Evolutionary conservation across 2,888 invertebrate species (phyloP), one percentile per base, ranked within the genome.

Genomic region (Drosophila differens): DNA sequence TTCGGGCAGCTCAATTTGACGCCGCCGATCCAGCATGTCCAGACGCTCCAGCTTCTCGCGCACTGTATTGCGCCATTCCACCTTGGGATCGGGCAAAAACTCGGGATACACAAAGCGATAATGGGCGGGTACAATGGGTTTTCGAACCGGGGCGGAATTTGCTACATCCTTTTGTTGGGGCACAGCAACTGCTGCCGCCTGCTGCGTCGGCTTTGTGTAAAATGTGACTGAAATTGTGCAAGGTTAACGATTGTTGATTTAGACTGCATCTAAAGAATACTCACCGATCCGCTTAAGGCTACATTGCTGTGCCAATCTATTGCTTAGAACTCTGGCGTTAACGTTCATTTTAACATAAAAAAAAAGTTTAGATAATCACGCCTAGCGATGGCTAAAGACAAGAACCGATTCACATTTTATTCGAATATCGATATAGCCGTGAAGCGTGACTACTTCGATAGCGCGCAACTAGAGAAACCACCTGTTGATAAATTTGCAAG

Each of bases 1-100:
- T 93, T 99, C 99, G 0, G 99, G 99, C 78, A 99, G 96, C 91
- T 97, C 96, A 76, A 99, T 95, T 74, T 96, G 94, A 5, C 85
- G 87, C 0, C 93, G 91, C 69, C 99, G 95, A 70, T 96, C 95
- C 37, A 99, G 92, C 99, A 99, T 99, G 92, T 99, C 99, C 74
- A 94, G 94, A 71, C 99, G 95, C 92, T 99, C 99, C 22, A 99
- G 93, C 92, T 96, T 97, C 92, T 99, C 99, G 65, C 97, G 94
- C 0, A 98, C 93, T 14, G 94, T 91, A 93, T 99, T 98, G 70
- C 99, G 95, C 94, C 95, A 96, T 89, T 95, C 94, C 2, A 96
- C 94, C 83, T 96, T 96, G 0, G 98, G 97, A 92, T 97, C 96
- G 0, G 99, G 99, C 62, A 99, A 94, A 94, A 99, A 99, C 93